These are phyloP conservation scores for Nineta flava DNA, from an alignment of 2,888 invertebrate genomes.

Conservation along the genomic window DNA sequence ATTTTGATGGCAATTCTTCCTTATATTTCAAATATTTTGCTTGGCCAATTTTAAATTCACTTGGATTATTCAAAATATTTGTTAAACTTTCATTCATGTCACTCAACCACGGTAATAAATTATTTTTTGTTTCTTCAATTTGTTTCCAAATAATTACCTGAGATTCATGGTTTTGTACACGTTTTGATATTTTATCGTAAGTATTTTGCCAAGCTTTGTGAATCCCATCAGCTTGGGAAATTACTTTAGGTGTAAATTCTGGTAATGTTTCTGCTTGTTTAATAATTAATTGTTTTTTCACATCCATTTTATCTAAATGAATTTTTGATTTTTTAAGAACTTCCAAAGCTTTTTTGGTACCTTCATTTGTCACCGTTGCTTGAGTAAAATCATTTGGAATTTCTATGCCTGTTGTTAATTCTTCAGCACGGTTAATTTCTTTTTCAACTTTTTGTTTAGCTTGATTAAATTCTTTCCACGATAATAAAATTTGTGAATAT, in stretches of 20 bases:
- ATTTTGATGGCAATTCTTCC: slow-evolving; percentile 67
- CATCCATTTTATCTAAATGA: slow-evolving; percentile 60
- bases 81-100: slow-evolving; percentile 65
- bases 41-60: slow-evolving; percentile 68
- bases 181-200: slow-evolving; percentile 53
- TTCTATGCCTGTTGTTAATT: slow-evolving; percentile 43
- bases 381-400: slow-evolving; percentile 58
- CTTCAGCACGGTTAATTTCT: slow-evolving; percentile 53
- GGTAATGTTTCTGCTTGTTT: slow-evolving; percentile 54
- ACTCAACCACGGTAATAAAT: slow-evolving; percentile 67
- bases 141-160: slow-evolving; percentile 88
- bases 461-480: slow-evolving; percentile 60
- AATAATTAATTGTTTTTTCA: slow-evolving; percentile 52
- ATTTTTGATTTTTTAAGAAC: slow-evolving; percentile 58
- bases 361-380: slow-evolving; percentile 52
- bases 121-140: slow-evolving; percentile 72
- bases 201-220: slow-evolving; percentile 54
- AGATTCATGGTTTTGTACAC: slow-evolving; percentile 68
- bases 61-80: slow-evolving; percentile 56
- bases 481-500: slow-evolving; percentile 52
- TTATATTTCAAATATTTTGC: slow-evolving; percentile 67
- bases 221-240: slow-evolving; percentile 41
- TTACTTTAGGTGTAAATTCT: slow-evolving; percentile 42
- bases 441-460: slow-evolving; percentile 51
- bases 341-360: slow-evolving; percentile 60